Evolutionary conservation across 2,797 vertebrate genomes (phyloP).

Genomic region (Okamejei kenojei): DNA sequence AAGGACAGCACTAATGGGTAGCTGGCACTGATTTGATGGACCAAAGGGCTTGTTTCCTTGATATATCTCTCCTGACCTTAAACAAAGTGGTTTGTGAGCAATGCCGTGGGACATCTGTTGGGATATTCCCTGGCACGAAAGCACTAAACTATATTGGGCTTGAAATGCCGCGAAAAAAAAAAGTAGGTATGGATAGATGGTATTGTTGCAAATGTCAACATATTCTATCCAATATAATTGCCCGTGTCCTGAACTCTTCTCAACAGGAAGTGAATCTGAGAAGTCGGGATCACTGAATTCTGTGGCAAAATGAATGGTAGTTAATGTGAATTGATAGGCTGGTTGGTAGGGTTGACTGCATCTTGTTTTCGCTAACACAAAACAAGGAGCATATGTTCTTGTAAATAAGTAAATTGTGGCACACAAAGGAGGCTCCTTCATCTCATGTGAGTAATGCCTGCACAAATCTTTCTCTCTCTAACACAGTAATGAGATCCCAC

Average conservation of each 20-base stretch:
- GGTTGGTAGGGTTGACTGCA: neutral
- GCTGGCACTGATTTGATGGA: too few species aligned
- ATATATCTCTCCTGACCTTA: neutral
- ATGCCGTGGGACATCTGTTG: neutral
- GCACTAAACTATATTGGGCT: neutral
- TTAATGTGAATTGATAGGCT: conserved; percentile 29
- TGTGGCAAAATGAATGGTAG: neutral
- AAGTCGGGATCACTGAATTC: neutral
- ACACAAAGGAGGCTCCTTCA: conserved; percentile 14
- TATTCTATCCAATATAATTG: conserved; percentile 10
- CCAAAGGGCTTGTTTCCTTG: too few species aligned
- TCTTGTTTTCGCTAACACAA: neutral
- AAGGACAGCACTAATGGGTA: too few species aligned
- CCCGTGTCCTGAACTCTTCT: neutral
- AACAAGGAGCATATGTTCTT: conserved; percentile 23
- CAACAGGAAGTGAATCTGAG: neutral
- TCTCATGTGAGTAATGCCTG: neutral
- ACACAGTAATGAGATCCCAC: conserved; percentile 16
- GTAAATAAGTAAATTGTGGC: conserved; percentile 16
- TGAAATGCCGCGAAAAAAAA: neutral
- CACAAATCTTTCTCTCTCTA: neutral
- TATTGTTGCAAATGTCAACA: neutral
- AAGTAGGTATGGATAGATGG: neutral
- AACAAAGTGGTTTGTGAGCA: too few species aligned
- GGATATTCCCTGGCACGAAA: neutral